These are phyloP conservation scores for Marronus borbonicus DNA, from an alignment of 2,888 invertebrate genomes.

Conservation along the genomic window DNA sequence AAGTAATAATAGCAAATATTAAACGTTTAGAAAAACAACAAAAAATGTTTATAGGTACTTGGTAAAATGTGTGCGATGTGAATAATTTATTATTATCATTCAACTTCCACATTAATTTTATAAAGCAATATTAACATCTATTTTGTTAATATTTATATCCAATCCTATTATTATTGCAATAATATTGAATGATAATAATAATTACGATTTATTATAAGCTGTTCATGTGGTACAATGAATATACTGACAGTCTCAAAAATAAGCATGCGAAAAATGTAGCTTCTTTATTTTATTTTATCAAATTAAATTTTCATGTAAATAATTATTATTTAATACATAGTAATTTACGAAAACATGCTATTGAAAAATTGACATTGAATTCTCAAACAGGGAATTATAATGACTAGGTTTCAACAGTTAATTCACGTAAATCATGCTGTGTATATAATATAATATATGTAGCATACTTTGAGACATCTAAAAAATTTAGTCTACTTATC, in stretches of 20 bases:
- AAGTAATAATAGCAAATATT: constrained; percentile 20
- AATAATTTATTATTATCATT: constrained; percentile 36
- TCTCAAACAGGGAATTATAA: no score
- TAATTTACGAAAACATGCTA: no score
- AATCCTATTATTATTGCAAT: constrained; percentile 21
- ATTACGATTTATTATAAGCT: background rate
- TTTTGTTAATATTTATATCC: background rate
- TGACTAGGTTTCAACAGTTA: no score
- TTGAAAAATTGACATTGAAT: no score
- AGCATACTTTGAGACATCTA: constrained; percentile 2
- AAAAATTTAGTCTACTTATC: background rate
- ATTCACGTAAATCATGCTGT: background rate
- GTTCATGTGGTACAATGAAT: constrained; percentile 27
- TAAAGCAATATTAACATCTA: constrained; percentile 12
- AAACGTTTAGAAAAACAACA: background rate
- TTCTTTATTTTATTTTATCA: no score
- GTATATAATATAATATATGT: constrained; percentile 10
- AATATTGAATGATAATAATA: constrained; percentile 44
- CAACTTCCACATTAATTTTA: background rate
- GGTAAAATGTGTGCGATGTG: constrained; percentile 13
- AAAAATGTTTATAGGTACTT: constrained; percentile 33
- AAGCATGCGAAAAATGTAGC: no score
- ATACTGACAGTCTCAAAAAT: constrained; percentile 24
- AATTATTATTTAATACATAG: no score
- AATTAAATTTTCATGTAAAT: no score